Percentiles rank a stretch among this genome's conserved stretches.
phyloP scores from a whole-genome alignment of 2,113 vertebrate genomes.

The Macquaria ambigua region DNA sequence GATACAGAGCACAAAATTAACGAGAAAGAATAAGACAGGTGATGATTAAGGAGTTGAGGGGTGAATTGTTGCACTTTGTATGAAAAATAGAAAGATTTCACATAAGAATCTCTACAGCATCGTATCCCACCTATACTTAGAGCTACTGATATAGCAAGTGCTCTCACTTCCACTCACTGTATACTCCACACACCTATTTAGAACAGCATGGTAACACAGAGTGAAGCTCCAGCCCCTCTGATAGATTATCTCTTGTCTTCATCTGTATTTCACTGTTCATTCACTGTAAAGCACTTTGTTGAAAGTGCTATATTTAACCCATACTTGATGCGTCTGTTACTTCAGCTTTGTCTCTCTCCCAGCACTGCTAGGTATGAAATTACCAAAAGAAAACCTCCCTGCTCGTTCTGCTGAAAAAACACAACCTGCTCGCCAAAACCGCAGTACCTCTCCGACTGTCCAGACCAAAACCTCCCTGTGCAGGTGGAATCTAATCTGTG shows the following conservation, averaged over 20 bases:
- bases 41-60: no score
- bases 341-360: not conserved
- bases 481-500: conserved; percentile 55
- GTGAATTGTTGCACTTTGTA: not conserved
- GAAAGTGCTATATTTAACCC: not conserved
- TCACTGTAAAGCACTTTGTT: not conserved
- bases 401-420: conserved; percentile 45
- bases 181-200: not conserved
- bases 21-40: not conserved
- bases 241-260: not conserved
- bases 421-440: conserved; percentile 39
- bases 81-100: not conserved
- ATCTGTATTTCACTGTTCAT: not conserved
- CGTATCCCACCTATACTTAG: not conserved
- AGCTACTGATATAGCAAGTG: not conserved
- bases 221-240: not conserved
- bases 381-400: conserved; percentile 1
- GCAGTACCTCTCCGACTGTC: not conserved
- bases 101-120: not conserved
- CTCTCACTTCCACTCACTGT: not conserved
- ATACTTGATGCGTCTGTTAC: not conserved
- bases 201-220: not conserved
- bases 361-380: conserved; percentile 10
- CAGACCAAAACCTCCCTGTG: conserved; percentile 29
- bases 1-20: not conserved